Percentiles rank a stretch among this genome's conserved stretches.
Evolutionary conservation across 2,888 invertebrate genomes (phyloP).

Genomic region (Drosophila pullipes): DNA sequence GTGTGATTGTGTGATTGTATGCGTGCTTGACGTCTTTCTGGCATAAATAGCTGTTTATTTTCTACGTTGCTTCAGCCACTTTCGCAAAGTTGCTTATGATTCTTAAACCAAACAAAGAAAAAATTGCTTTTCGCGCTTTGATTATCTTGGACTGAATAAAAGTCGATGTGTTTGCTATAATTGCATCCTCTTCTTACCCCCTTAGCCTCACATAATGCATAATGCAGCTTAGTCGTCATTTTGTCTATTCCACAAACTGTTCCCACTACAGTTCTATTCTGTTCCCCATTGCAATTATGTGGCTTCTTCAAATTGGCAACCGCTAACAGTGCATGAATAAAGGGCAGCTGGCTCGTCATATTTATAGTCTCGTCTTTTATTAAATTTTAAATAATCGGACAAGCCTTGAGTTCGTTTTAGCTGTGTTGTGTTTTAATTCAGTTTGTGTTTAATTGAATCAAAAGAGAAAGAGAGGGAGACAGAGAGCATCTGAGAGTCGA

Average conservation of each 20-base stretch:
- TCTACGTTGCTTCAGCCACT: not conserved
- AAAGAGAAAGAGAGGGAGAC: not conserved
- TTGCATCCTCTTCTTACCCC: not conserved
- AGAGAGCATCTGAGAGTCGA: slow-evolving; percentile 25
- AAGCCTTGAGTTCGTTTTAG: not conserved
- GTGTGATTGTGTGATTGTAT: slow-evolving; percentile 17
- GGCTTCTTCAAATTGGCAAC: slow-evolving; percentile 56
- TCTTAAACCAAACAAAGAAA: not conserved
- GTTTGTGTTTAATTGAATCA: not conserved
- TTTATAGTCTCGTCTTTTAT: not conserved
- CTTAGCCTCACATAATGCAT: slow-evolving; percentile 9
- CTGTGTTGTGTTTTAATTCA: not conserved
- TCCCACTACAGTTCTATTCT: slow-evolving; percentile 14
- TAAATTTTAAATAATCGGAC: not conserved
- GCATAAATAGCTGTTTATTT: slow-evolving; percentile 5
- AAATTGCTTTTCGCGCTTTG: not conserved
- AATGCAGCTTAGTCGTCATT: slow-evolving; percentile 47
- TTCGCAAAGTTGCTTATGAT: slow-evolving; percentile 3
- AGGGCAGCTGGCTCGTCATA: slow-evolving; percentile 13
- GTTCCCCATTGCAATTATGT: slow-evolving; percentile 43
- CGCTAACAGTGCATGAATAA: slow-evolving; percentile 8
- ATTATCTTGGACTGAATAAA: slow-evolving; percentile 1
- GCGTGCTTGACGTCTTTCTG: slow-evolving; percentile 26
- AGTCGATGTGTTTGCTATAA: slow-evolving; percentile 1
- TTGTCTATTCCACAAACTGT: slow-evolving; percentile 28